These are phyloP conservation scores for Turritopsis dohrnii DNA, from an alignment of 30 jellyfish, hydroid and myxozoan genomes.

Conservation along the genomic window DNA sequence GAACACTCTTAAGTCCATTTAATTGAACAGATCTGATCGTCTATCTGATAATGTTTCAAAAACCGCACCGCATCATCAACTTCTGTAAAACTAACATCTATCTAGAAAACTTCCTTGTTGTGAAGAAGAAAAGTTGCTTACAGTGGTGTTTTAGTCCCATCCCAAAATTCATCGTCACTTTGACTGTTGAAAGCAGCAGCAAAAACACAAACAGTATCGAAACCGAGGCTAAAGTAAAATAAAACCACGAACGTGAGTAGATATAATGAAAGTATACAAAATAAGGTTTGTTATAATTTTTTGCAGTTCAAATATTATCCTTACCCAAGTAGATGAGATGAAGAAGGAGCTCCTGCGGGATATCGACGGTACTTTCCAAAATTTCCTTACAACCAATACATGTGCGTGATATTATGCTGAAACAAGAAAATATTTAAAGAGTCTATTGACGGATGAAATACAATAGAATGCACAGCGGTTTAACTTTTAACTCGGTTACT, in stretches of 20 bases:
- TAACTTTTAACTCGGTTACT: too few species aligned
- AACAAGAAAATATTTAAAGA: too few species aligned
- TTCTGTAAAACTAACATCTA: neutral
- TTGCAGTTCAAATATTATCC: neutral
- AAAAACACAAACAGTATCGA: constrained; percentile 26
- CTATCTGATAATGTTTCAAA: too few species aligned
- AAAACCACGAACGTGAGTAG: too few species aligned
- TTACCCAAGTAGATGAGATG: constrained; percentile 60
- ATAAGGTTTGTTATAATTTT: neutral
- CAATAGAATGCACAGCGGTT: neutral
- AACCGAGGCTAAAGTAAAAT: constrained; percentile 43
- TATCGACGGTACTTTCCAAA: constrained; percentile 21
- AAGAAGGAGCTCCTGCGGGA: constrained; percentile 68
- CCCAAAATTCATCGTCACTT: constrained; percentile 58
- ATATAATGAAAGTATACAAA: too few species aligned
- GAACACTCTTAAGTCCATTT: too few species aligned
- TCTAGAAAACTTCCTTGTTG: neutral
- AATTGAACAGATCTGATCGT: too few species aligned
- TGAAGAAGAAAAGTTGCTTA: constrained; percentile 26
- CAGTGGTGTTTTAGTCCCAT: constrained; percentile 63
- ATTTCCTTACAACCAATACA: constrained; percentile 44
- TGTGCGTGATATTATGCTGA: constrained; percentile 42
- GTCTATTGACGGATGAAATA: too few species aligned
- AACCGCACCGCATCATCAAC: too few species aligned
- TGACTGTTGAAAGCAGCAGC: constrained; percentile 56